Percentiles rank a stretch among this genome's conserved stretches.
phyloP scores from a whole-genome alignment of 2,797 vertebrate genomes.

The Karalla daura region DNA sequence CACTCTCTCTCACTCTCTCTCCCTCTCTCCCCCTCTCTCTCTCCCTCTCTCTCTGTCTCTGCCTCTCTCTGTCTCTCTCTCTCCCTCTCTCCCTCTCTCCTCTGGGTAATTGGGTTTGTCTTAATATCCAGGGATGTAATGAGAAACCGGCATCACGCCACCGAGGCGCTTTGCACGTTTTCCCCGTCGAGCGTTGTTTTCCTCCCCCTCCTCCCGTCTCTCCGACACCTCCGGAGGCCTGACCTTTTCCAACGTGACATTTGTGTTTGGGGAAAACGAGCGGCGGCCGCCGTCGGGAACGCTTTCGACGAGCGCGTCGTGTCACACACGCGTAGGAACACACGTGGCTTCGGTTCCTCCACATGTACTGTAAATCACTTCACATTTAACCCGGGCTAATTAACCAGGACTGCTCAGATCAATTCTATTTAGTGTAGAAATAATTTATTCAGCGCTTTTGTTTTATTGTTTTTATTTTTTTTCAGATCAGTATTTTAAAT shows the following conservation, averaged over 20 bases:
- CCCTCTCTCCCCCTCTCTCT: too few relatives aligned
- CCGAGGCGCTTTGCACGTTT: slow-evolving; percentile 44
- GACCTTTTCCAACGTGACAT: slow-evolving; percentile 71
- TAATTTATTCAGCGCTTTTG: slow-evolving; percentile 70
- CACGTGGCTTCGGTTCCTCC: too few relatives aligned
- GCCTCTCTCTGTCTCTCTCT: too few relatives aligned
- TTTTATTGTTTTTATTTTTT: slow-evolving; percentile 12
- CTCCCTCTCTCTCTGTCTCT: too few relatives aligned
- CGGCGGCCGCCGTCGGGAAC: slow-evolving; percentile 29
- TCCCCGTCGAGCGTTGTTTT: slow-evolving; percentile 8
- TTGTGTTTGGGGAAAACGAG: slow-evolving; percentile 72
- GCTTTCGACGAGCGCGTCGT: slow-evolving; percentile 51
- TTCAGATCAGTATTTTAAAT: slow-evolving; percentile 68
- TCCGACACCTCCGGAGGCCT: slow-evolving; percentile 57
- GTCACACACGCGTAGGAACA: slow-evolving; percentile 36
- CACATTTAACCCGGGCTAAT: slow-evolving; percentile 55
- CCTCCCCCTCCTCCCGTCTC: slow-evolving; percentile 5
- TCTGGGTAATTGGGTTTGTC: slow-evolving; percentile 10
- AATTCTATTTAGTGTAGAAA: slow-evolving; percentile 50
- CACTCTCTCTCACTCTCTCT: too few relatives aligned
- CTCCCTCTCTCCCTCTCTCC: too few relatives aligned
- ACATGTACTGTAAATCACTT: slow-evolving; percentile 51
- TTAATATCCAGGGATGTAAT: slow-evolving; percentile 11
- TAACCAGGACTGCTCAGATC: slow-evolving; percentile 27
- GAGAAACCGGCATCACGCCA: slow-evolving; percentile 18